Percentiles rank a stretch among this genome's conserved stretches.
phyloP scores from a whole-genome alignment of 2,797 vertebrate genomes.

The Sciurus carolinensis region DNA sequence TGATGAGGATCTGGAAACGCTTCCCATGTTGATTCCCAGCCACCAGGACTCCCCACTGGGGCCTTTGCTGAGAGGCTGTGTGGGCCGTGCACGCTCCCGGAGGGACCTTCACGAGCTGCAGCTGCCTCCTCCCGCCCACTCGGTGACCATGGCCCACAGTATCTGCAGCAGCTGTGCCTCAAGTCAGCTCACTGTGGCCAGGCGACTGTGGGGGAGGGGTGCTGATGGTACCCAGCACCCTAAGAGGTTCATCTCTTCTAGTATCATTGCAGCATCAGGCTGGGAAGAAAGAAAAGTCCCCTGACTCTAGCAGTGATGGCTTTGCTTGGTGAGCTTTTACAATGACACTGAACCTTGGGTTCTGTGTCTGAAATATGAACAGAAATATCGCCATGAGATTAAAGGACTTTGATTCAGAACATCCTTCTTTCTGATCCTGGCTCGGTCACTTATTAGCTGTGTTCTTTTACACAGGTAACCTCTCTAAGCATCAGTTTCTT shows the following conservation, averaged over 20 bases:
- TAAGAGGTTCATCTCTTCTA: neutral
- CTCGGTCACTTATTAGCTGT: neutral
- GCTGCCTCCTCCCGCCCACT: neutral
- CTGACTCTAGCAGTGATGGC: neutral
- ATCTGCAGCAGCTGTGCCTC: neutral
- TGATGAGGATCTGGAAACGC: neutral
- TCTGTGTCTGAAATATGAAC: neutral
- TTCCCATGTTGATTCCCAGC: neutral
- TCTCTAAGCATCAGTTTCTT: conserved; percentile 42
- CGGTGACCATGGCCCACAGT: neutral
- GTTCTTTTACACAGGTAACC: conserved; percentile 32
- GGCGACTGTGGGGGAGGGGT: neutral
- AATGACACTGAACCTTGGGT: neutral
- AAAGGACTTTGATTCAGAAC: neutral
- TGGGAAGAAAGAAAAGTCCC: neutral
- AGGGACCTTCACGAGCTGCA: neutral
- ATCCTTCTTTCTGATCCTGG: conserved; percentile 19
- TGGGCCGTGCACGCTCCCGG: neutral
- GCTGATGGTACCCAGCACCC: neutral
- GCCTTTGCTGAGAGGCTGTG: neutral
- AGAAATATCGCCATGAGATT: neutral
- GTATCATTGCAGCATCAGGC: neutral
- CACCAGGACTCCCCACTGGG: conserved; percentile 5
- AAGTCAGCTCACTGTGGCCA: neutral
- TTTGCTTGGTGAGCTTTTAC: neutral